Evolutionary conservation across 2,113 vertebrate species (phyloP).

Genomic region (Asarcornis scutulata): DNA sequence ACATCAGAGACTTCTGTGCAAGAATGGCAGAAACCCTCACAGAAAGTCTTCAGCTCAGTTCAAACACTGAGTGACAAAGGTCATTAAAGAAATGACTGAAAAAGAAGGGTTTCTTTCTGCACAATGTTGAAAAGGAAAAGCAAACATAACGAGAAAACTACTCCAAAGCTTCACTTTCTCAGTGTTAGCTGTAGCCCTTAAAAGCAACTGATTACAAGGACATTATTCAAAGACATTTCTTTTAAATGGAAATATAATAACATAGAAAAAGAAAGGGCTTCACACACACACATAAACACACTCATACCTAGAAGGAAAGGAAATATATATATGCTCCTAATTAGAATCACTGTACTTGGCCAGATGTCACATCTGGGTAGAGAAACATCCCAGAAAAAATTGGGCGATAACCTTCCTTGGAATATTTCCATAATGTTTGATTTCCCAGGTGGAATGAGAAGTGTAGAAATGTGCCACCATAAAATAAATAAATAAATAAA

Average conservation of each 20-base stretch:
- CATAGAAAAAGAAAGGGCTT: neutral
- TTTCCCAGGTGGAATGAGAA: neutral
- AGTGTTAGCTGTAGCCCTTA: neutral
- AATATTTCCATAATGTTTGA: neutral
- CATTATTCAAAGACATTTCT: neutral
- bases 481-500: neutral
- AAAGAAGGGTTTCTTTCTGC: neutral
- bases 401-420: neutral
- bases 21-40: slow-evolving; percentile 15
- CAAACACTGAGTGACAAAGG: slow-evolving; percentile 25
- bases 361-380: neutral
- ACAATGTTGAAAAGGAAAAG: slow-evolving; percentile 5
- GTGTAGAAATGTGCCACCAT: neutral
- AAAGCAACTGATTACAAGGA: slow-evolving; percentile 32
- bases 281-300: neutral
- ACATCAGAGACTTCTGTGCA: slow-evolving; percentile 49
- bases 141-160: neutral
- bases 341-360: neutral
- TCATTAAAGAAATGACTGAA: slow-evolving; percentile 42
- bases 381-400: neutral
- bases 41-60: slow-evolving; percentile 37
- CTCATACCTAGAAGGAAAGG: neutral
- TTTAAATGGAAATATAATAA: slow-evolving; percentile 12
- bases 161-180: neutral
- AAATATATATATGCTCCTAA: neutral